Evolutionary conservation across 2,797 vertebrate genomes (phyloP).

Genomic region (Miopithecus talapoin): DNA sequence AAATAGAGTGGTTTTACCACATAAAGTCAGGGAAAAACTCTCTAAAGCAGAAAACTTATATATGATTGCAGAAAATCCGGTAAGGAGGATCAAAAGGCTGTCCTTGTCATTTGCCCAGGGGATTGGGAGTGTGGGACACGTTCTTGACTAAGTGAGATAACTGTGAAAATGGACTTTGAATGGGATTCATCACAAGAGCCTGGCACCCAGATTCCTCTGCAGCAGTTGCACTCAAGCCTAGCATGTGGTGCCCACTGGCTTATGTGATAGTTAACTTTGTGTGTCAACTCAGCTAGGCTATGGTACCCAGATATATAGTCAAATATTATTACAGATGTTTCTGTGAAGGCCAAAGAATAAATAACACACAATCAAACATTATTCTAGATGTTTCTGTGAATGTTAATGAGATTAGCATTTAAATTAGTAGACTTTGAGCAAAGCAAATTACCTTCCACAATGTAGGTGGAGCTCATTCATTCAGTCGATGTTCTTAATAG

Average conservation of each 20-base stretch:
- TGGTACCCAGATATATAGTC: background rate
- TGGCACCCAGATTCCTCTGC: background rate
- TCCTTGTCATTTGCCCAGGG: background rate
- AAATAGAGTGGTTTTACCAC: background rate
- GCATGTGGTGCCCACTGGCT: background rate
- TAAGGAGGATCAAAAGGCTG: background rate
- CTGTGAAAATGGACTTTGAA: background rate
- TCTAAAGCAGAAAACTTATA: background rate
- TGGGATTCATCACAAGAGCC: background rate
- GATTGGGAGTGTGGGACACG: background rate
- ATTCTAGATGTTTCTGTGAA: background rate
- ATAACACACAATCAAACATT: background rate
- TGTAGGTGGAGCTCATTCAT: background rate
- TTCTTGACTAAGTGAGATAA: background rate
- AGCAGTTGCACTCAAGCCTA: background rate
- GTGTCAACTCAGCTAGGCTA: background rate
- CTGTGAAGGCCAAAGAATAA: background rate
- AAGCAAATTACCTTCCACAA: background rate
- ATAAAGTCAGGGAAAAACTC: background rate
- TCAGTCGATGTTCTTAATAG: background rate
- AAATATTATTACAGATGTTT: background rate
- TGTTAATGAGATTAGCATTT: background rate
- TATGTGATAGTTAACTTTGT: background rate
- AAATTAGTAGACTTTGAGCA: background rate
- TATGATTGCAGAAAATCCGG: background rate